phyloP scores from a whole-genome alignment of 1,140 invertebrate species.

The Diorhabda carinulata region DNA sequence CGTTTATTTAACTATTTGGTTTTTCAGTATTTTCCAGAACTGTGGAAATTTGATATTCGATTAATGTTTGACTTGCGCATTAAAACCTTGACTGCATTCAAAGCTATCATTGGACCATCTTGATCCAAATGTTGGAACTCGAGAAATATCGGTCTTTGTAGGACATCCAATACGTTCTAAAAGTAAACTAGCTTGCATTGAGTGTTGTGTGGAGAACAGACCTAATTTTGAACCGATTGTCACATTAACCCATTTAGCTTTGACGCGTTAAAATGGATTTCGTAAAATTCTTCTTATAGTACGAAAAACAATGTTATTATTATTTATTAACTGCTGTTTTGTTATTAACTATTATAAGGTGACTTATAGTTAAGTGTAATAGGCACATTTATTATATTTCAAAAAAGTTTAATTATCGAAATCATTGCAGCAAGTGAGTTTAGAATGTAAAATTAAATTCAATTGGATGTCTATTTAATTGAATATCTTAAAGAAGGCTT shows the following conservation, averaged over 20 bases:
- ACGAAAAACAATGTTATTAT: constrained; percentile 8
- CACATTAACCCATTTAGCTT: constrained; percentile 12
- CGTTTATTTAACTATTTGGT: no score
- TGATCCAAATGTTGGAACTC: constrained; percentile 6
- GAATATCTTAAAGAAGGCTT: no score
- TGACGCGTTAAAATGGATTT: constrained; percentile 11
- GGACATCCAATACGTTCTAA: constrained; percentile 17
- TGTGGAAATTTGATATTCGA: constrained; percentile 1
- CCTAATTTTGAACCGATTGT: background rate
- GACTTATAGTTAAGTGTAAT: background rate
- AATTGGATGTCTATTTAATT: no score
- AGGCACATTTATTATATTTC: no score
- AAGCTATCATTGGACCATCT: background rate
- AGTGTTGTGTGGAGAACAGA: background rate
- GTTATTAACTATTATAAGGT: background rate
- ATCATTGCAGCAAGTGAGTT: no score
- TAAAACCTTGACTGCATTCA: background rate
- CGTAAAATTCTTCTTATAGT: constrained; percentile 14
- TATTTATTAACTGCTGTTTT: background rate
- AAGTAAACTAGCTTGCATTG: constrained; percentile 4
- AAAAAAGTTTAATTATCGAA: no score
- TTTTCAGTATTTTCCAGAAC: background rate
- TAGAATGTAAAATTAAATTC: no score
- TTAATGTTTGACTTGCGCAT: background rate
- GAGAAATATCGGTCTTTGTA: constrained; percentile 4